These are phyloP conservation scores for Actinia tenebrosa DNA, from an alignment of 64 coral and sea anemone genomes.

Conservation along the genomic window DNA sequence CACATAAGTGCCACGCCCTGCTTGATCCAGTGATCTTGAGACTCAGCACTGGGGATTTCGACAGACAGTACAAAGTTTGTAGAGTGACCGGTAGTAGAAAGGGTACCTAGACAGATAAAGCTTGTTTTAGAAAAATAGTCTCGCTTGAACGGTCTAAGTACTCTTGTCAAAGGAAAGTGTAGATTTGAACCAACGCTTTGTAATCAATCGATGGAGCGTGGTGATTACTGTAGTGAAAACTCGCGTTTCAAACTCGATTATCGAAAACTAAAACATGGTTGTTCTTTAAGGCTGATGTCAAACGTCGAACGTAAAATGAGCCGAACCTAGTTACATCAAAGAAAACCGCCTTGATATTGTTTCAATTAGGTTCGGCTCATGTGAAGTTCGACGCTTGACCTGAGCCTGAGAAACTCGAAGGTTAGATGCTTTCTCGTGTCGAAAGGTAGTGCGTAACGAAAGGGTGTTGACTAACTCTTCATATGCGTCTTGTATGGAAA, in stretches of 20 bases:
- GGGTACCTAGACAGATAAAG: conserved; percentile 56
- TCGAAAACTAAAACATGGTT: background rate
- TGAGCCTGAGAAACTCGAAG: background rate
- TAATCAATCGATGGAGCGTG: background rate
- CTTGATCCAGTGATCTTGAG: conserved; percentile 95
- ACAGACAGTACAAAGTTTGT: conserved; percentile 95
- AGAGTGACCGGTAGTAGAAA: conserved; percentile 95
- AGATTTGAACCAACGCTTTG: background rate
- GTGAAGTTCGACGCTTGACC: background rate
- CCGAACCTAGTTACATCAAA: too few relatives aligned
- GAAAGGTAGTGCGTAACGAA: too few relatives aligned
- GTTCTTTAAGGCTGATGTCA: background rate
- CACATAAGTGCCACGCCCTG: conserved; percentile 97
- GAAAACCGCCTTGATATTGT: too few relatives aligned
- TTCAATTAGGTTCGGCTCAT: too few relatives aligned
- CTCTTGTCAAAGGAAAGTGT: background rate
- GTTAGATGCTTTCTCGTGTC: too few relatives aligned
- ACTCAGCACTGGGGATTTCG: conserved; percentile 81
- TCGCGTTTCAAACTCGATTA: background rate
- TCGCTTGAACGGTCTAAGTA: background rate
- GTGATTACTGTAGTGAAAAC: background rate
- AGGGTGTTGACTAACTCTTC: background rate
- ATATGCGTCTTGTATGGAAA: background rate
- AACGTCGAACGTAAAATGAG: too few relatives aligned
- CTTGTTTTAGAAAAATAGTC: background rate